Evolutionary conservation across 2,888 invertebrate genomes (phyloP), one percentile per base, ranked within the genome.

Genomic region (Xestia ashworthii): DNA sequence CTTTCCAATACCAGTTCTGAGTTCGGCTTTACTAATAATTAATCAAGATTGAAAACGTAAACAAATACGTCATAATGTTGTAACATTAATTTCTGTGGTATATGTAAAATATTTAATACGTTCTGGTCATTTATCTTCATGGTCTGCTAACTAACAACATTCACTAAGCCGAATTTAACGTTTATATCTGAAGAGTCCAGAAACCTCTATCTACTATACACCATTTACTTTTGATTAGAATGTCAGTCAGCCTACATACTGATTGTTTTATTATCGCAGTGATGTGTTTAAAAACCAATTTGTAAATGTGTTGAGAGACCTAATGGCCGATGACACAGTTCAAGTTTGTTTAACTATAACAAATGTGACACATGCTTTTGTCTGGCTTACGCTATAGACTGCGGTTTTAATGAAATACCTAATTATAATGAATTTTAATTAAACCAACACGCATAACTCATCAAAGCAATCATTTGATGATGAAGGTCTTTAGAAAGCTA

Each of bases 1-100:
- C 87, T 88, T 87, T 88, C 80, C 79, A 87, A 87, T 85, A 85
- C 81, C 85, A 81, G 85, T 88, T 88, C 58, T 5, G 53, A 68
- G 55, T 80, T 84, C 73, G 68, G 68, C 67, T 81, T 74, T 25
- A 14, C 62, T 76, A 32, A 53, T 73, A 78, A 81, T 81, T 81
- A 74, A 82, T 85, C 74, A 72, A 73, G 70, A 81, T 83, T 74
- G 44, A 55, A 72, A 64, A 68, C 66, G 62, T 76, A 81, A 81
- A 85, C 78, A 72, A 78, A 76, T 76, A 66, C 73, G 71, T 82
- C 71, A 81, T 72, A n/a, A 83, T 60, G 69, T 70, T 55, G 58
- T 78, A 78, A 78, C 66, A 78, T 65, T 81, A 73, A 85, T 73
- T 67, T 78, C 70, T 32, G 25, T 65, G 38, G 41, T 62, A 70